These are phyloP conservation scores for Nematostella vectensis DNA, from an alignment of 92 coral and sea anemone species.

Conservation along the genomic window DNA sequence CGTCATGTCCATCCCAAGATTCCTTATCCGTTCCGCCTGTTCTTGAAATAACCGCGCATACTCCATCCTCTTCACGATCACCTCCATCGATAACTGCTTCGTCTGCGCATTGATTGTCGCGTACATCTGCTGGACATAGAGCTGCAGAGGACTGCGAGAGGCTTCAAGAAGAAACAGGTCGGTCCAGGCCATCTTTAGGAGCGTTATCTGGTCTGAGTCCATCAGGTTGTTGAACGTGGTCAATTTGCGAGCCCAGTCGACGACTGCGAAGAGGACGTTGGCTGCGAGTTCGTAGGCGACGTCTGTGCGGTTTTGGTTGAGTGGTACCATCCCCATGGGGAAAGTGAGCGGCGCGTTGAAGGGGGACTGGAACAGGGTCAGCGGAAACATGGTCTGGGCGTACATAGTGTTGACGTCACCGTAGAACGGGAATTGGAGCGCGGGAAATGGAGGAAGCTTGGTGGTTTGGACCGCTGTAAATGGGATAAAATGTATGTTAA, in stretches of 20 bases:
- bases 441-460: conserved; percentile 64
- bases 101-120: conserved; percentile 63
- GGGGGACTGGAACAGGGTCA: conserved; percentile 59
- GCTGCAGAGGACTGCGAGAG: conserved; percentile 71
- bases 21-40: conserved; percentile 67
- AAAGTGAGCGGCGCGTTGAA: conserved; percentile 37
- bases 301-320: conserved; percentile 51
- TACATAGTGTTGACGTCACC: conserved; percentile 52
- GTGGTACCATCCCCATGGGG: conserved; percentile 55
- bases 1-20: conserved; percentile 74
- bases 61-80: conserved; percentile 71
- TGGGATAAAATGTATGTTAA: background rate
- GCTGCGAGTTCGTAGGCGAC: conserved; percentile 85
- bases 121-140: conserved; percentile 79
- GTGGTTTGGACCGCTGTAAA: conserved; percentile 78
- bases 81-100: conserved; percentile 72
- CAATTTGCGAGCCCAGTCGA: conserved; percentile 87
- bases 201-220: conserved; percentile 63
- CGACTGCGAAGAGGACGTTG: conserved; percentile 75
- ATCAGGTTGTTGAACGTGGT: conserved; percentile 56
- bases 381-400: conserved; percentile 55
- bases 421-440: conserved; percentile 54
- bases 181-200: conserved; percentile 75
- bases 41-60: conserved; percentile 76
- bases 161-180: conserved; percentile 74